Percentiles rank a stretch among this genome's conserved stretches.
Evolutionary conservation across 2,113 vertebrate genomes (phyloP).

Genomic region (Lophochroa leadbeateri): DNA sequence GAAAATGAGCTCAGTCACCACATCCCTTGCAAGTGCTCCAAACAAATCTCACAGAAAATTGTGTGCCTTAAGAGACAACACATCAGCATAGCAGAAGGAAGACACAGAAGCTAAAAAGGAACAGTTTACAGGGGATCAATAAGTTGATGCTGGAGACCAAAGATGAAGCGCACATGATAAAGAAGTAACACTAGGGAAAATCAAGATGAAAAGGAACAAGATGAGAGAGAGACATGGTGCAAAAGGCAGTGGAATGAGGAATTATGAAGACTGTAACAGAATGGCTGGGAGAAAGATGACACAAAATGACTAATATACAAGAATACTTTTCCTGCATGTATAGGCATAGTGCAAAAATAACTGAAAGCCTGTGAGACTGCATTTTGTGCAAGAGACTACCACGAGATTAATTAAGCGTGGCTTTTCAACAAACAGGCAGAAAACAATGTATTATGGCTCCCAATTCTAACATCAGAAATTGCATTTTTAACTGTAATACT

Average conservation of each 20-base stretch:
- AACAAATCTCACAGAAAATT: not conserved
- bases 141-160: not conserved
- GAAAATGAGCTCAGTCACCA: not conserved
- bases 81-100: not conserved
- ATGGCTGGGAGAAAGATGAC: not conserved
- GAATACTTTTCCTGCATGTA: not conserved
- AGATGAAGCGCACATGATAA: not conserved
- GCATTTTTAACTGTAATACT: not conserved
- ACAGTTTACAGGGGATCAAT: not conserved
- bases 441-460: not conserved
- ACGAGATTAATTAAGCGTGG: not conserved
- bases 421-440: not conserved
- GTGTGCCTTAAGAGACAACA: not conserved
- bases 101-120: not conserved
- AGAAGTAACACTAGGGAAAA: not conserved
- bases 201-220: not conserved
- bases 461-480: not conserved
- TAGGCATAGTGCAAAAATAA: not conserved
- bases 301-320: not conserved
- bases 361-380: not conserved
- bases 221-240: rapidly evolving
- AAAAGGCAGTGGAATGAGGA: not conserved
- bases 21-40: rapidly evolving
- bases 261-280: not conserved
- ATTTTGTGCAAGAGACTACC: not conserved